A percentile compares a stretch with the other conserved stretches of the same genome.
Evolutionary conservation across 2,888 invertebrate genomes (phyloP).

Genomic region (Drosophila paracracens): DNA sequence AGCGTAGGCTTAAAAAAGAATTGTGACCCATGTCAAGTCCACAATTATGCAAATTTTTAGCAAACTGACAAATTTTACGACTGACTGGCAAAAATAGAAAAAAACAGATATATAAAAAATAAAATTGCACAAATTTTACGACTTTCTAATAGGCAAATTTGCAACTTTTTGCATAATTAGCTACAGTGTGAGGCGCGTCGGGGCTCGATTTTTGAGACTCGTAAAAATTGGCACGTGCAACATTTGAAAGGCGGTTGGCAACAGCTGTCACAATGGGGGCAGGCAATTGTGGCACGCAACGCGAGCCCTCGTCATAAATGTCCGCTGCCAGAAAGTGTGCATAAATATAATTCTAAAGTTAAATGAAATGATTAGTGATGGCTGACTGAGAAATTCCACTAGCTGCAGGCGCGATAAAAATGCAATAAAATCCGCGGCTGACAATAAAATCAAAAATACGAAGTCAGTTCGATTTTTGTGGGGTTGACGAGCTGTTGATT

Average conservation of each 20-base stretch:
- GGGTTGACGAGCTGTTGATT: conserved; percentile 62
- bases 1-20: conserved; percentile 28
- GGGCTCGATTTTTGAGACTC: conserved; percentile 28
- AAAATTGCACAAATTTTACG: conserved; percentile 64
- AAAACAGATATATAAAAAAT: conserved; percentile 2
- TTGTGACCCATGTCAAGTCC: conserved; percentile 38
- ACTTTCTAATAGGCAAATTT: conserved; percentile 74
- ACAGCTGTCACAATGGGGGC: conserved; percentile 55
- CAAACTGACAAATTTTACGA: conserved; percentile 50
- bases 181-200: conserved; percentile 41
- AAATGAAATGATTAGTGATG: conserved; percentile 82
- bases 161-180: conserved; percentile 72
- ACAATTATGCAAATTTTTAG: conserved; percentile 56
- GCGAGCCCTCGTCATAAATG: conserved; percentile 68
- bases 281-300: conserved; percentile 15
- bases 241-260: conserved; percentile 33
- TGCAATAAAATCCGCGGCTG: conserved; percentile 75
- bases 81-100: conserved; percentile 5
- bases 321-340: conserved; percentile 47
- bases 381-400: conserved; percentile 58
- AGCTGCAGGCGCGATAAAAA: conserved; percentile 78
- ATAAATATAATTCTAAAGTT: conserved; percentile 74
- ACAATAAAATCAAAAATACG: conserved; percentile 47
- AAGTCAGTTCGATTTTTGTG: conserved; percentile 57
- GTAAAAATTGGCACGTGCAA: conserved; percentile 67